phyloP scores from a whole-genome alignment of 2,888 invertebrate species.

The Invenusta paracnida region DNA sequence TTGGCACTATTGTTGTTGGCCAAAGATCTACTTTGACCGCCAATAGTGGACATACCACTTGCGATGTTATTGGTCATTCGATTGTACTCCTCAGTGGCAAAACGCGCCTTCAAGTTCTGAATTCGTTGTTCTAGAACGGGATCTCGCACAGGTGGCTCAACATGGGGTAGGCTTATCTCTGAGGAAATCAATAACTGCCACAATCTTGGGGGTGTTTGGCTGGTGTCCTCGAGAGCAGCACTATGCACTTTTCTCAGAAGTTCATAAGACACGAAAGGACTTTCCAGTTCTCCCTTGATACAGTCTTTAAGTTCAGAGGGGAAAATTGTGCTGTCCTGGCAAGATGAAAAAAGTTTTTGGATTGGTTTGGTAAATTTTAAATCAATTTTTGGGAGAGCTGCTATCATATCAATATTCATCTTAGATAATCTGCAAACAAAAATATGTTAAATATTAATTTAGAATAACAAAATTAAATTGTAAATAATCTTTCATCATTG shows the following conservation, averaged over 20 bases:
- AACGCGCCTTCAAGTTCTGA: slow-evolving; percentile 15
- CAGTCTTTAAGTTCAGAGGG: neutral
- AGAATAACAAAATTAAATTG: no score
- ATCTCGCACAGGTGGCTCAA: slow-evolving; percentile 23
- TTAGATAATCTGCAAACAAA: no score
- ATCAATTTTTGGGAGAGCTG: neutral
- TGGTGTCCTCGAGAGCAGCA: neutral
- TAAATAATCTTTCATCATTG: no score
- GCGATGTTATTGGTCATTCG: slow-evolving; percentile 36
- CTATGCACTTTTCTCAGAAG: neutral
- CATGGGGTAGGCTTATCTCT: neutral
- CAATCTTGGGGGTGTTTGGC: neutral
- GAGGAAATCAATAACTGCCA: slow-evolving; percentile 1
- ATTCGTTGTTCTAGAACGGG: slow-evolving; percentile 31
- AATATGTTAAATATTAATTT: no score
- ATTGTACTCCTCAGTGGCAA: slow-evolving; percentile 35
- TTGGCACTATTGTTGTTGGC: neutral
- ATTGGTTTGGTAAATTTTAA: neutral
- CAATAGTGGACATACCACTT: neutral
- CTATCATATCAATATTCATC: no score
- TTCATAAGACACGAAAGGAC: neutral
- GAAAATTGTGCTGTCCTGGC: neutral
- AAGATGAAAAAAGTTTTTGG: neutral
- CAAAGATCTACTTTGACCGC: neutral
- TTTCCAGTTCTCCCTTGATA: neutral